phyloP scores from a whole-genome alignment of 2,113 vertebrate species.

The Heptranchias perlo region DNA sequence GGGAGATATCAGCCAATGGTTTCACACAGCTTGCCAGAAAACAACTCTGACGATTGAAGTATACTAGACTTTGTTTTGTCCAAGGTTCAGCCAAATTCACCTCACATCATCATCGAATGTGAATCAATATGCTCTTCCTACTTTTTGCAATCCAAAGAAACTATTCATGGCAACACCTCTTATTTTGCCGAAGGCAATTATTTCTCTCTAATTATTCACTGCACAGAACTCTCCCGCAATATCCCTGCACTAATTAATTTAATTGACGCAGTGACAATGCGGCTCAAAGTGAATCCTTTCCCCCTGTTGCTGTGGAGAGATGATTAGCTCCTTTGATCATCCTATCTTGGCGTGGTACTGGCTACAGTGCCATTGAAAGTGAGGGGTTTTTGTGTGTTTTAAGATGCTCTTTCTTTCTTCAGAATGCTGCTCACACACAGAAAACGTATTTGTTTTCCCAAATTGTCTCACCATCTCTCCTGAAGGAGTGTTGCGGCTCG shows the following conservation, averaged over 20 bases:
- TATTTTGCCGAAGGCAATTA: slow-evolving; percentile 2
- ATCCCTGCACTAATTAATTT: not conserved
- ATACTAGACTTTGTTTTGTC: not conserved
- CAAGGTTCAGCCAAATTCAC: not conserved
- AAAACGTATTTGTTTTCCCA: not conserved
- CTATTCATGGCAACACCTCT: not conserved
- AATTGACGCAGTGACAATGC: not conserved
- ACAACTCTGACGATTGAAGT: not conserved
- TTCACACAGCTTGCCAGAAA: not conserved
- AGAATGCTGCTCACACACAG: not conserved
- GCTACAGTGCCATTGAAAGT: not conserved
- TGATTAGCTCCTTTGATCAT: not conserved
- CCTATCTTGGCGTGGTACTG: not conserved
- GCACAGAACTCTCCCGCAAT: not conserved
- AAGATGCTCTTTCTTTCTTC: not conserved
- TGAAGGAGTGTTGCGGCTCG: not conserved
- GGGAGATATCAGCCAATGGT: not conserved
- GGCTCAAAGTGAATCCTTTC: not conserved
- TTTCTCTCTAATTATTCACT: not conserved
- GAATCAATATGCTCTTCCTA: not conserved
- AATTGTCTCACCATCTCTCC: too few species aligned
- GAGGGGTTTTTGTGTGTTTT: not conserved
- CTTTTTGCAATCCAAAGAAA: not conserved
- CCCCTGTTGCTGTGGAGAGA: not conserved
- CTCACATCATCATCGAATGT: not conserved